Conservation (phyloP, 2,888 invertebrate genomes). For the Drosophila atripex region DNA sequence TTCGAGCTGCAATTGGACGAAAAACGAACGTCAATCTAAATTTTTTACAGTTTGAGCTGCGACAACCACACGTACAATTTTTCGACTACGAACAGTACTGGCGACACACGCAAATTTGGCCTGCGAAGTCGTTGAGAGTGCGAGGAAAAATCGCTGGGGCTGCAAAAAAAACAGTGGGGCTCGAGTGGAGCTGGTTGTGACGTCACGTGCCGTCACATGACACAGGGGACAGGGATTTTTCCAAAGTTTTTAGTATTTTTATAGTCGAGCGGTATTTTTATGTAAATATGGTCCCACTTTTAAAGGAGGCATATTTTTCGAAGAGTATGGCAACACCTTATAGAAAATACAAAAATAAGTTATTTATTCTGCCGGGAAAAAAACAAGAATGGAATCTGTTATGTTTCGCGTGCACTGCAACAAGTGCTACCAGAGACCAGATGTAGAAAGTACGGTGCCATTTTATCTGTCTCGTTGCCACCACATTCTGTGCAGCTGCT, state of each 20-base stretch:
- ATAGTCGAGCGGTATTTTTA: neutral
- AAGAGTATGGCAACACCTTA: neutral
- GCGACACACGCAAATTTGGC: slow-evolving; percentile 70
- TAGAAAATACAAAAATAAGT: neutral
- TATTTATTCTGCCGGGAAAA: neutral
- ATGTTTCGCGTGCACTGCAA: slow-evolving; percentile 67
- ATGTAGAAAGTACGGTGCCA: neutral
- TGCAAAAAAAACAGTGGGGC: slow-evolving; percentile 35
- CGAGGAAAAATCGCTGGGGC: slow-evolving; percentile 69
- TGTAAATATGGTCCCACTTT: neutral
- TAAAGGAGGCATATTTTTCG: neutral
- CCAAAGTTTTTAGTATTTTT: slow-evolving; percentile 26
- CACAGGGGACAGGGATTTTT: slow-evolving; percentile 9
- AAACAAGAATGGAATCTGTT: neutral
- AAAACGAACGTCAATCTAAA: slow-evolving; percentile 5
- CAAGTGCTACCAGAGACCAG: slow-evolving; percentile 32
- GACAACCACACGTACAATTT: slow-evolving; percentile 66
- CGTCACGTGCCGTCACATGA: slow-evolving; percentile 78
- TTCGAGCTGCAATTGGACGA: slow-evolving; percentile 68
- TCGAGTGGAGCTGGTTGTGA: slow-evolving; percentile 67
- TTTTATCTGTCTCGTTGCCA: slow-evolving; percentile 50
- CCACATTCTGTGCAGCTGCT: slow-evolving; percentile 51
- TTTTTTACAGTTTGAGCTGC: slow-evolving; percentile 7
- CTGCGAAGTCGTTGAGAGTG: slow-evolving; percentile 75
- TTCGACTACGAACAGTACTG: slow-evolving; percentile 75